These are phyloP conservation scores for Chloropsis cyanopogon DNA, from an alignment of 2,113 vertebrate species.

Conservation along the genomic window DNA sequence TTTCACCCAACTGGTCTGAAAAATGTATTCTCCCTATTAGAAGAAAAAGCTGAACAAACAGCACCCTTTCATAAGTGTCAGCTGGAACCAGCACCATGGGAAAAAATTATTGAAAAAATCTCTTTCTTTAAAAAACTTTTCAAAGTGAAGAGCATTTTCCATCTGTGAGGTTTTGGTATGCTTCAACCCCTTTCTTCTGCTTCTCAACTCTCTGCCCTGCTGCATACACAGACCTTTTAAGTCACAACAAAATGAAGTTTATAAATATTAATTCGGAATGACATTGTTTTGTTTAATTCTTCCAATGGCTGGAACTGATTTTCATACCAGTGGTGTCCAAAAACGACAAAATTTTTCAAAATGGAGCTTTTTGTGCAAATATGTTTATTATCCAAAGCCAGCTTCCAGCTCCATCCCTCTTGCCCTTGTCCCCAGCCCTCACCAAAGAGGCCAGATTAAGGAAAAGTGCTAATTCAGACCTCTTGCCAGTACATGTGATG, in stretches of 20 bases:
- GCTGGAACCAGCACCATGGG: not conserved
- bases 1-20: not conserved
- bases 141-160: not conserved
- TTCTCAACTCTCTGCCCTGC: not conserved
- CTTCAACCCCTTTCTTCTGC: not conserved
- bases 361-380: not conserved
- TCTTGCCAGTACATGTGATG: not conserved
- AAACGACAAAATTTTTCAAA: not conserved
- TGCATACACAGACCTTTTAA: not conserved
- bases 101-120: not conserved
- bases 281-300: constrained; percentile 24
- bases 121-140: not conserved
- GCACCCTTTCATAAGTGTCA: not conserved
- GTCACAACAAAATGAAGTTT: constrained; percentile 7
- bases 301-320: not conserved
- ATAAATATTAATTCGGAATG: not conserved
- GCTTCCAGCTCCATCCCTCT: not conserved
- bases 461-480: not conserved
- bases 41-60: not conserved
- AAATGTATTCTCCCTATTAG: not conserved
- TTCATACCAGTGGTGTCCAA: not conserved
- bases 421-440: not conserved
- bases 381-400: not conserved
- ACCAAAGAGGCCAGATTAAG: not conserved
- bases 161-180: not conserved